Percentiles rank a stretch among this genome's conserved stretches.
These are phyloP conservation scores for Gambusia affinis DNA, from an alignment of 2,113 vertebrate species.

Conservation along the genomic window DNA sequence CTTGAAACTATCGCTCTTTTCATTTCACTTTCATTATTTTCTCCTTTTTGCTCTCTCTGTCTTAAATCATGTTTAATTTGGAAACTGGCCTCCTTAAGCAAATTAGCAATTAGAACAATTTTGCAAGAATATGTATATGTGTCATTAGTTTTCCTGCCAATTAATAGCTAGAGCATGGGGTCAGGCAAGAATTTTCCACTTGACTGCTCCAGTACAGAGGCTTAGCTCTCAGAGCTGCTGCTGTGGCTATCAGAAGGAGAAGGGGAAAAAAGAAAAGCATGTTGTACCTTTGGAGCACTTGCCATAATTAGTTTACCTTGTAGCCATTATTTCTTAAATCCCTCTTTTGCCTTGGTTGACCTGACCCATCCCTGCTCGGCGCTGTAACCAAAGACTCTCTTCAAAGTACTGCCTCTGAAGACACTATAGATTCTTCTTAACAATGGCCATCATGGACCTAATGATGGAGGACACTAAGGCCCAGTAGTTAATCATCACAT, in stretches of 20 bases:
- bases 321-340: conserved; percentile 94
- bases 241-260: conserved; percentile 83
- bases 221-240: conserved; percentile 85
- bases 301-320: conserved; percentile 97
- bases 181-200: conserved; percentile 95
- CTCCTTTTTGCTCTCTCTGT: conserved; percentile 71
- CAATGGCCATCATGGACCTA: conserved; percentile 77
- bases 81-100: conserved; percentile 92
- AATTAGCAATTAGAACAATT: conserved; percentile 99
- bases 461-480: conserved; percentile 90
- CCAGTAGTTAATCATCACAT: conserved; percentile 93
- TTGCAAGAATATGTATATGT: conserved; percentile 98
- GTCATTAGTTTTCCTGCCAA: conserved; percentile 98
- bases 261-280: conserved; percentile 43
- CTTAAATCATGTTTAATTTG: conserved; percentile 94
- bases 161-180: conserved; percentile 92
- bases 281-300: conserved; percentile 87
- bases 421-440: conserved; percentile 83
- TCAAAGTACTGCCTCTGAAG: conserved; percentile 58
- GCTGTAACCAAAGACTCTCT: conserved; percentile 10
- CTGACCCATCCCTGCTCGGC: conserved; percentile 3
- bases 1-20: conserved; percentile 12
- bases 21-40: background rate
- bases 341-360: conserved; percentile 77
- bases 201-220: conserved; percentile 87